These are phyloP conservation scores for Pagetopsis macropterus DNA, from an alignment of 2,797 vertebrate genomes.

Conservation along the genomic window DNA sequence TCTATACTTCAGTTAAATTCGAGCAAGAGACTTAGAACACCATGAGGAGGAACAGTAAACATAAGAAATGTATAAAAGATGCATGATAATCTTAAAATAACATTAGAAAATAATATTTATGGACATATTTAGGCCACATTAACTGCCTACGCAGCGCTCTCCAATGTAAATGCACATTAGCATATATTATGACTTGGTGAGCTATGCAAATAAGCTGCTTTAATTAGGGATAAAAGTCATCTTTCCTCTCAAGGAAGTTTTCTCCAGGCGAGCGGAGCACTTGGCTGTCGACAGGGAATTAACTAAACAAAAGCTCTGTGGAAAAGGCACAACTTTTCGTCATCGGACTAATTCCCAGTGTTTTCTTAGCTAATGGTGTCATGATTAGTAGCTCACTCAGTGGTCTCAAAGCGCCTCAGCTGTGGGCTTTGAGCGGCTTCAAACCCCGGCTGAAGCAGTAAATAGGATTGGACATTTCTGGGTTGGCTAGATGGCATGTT, in stretches of 20 bases:
- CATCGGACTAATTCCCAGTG: conserved; percentile 80
- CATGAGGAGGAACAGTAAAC: conserved; percentile 44
- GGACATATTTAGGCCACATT: conserved; percentile 86
- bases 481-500: conserved; percentile 80
- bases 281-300: conserved; percentile 86
- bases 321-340: conserved; percentile 77
- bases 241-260: conserved; percentile 75
- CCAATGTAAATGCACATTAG: conserved; percentile 84
- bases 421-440: conserved; percentile 70
- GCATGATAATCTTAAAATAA: conserved; percentile 67
- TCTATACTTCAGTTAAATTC: conserved; percentile 51
- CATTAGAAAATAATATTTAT: conserved; percentile 72
- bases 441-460: conserved; percentile 64
- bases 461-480: conserved; percentile 82
- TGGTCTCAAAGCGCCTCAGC: conserved; percentile 75
- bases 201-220: conserved; percentile 85
- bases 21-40: conserved; percentile 36
- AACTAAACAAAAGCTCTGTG: conserved; percentile 82
- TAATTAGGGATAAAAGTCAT: conserved; percentile 87
- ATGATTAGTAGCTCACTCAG: conserved; percentile 74
- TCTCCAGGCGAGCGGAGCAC: conserved; percentile 72
- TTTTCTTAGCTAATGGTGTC: conserved; percentile 79
- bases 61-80: conserved; percentile 45
- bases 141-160: conserved; percentile 75
- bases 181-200: conserved; percentile 87